Evolutionary conservation across 1,140 invertebrate genomes (phyloP).

Genomic region (Lepidurus arcticus): DNA sequence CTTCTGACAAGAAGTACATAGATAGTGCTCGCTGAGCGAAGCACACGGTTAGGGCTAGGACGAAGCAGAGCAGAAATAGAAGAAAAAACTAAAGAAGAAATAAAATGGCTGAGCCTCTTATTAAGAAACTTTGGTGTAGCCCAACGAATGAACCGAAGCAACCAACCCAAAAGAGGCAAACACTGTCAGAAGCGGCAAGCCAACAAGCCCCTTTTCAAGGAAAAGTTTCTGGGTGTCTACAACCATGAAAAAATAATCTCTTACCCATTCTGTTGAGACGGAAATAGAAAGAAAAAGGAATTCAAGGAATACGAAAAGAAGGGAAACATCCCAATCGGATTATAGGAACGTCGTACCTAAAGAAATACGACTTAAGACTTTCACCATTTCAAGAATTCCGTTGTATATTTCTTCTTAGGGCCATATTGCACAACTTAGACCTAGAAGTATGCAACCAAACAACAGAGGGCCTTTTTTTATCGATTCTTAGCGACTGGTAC

Average conservation of each 20-base stretch:
- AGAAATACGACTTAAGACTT: neutral
- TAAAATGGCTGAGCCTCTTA: neutral
- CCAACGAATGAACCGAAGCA: neutral
- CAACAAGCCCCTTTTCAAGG: neutral
- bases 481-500: too few relatives aligned
- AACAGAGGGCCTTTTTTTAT: too few relatives aligned
- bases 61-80: neutral
- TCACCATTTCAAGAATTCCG: neutral
- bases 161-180: conserved; percentile 8
- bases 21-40: neutral
- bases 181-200: neutral
- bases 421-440: too few relatives aligned
- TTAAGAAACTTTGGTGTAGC: neutral
- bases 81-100: neutral
- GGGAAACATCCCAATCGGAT: neutral
- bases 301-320: neutral
- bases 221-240: neutral
- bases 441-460: too few relatives aligned
- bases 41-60: neutral
- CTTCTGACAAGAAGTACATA: neutral
- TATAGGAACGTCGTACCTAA: neutral
- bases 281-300: neutral
- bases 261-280: neutral
- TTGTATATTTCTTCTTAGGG: neutral
- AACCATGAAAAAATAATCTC: neutral